A percentile compares a stretch with the other conserved stretches of the same genome.
Conservation (phyloP, 2,113 vertebrate species). For the Mesembrinibis cayennensis region DNA sequence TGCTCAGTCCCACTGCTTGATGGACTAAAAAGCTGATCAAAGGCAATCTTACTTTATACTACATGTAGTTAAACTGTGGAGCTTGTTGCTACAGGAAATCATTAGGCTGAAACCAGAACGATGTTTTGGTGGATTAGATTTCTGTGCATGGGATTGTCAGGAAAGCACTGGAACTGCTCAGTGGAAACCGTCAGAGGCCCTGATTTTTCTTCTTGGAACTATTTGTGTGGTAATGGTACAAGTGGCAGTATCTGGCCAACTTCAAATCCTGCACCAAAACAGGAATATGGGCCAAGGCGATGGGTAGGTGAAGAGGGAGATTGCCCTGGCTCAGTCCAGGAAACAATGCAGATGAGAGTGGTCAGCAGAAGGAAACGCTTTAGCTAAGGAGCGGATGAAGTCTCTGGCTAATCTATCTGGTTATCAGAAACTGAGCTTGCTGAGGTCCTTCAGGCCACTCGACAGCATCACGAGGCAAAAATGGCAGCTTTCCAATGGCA, state of each 20-base stretch:
- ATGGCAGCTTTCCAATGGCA: slow-evolving; percentile 18
- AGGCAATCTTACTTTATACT: background rate
- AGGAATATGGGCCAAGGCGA: background rate
- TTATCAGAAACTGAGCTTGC: background rate
- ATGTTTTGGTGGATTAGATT: background rate
- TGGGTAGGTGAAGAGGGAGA: background rate
- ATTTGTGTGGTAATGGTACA: background rate
- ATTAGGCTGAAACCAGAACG: background rate
- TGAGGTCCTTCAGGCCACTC: background rate
- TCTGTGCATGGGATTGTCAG: background rate
- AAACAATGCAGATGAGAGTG: background rate
- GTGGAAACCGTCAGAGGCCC: background rate
- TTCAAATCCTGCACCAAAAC: background rate
- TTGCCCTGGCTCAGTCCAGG: background rate
- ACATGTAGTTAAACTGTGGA: background rate
- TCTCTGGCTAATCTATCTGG: background rate
- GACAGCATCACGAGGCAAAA: background rate
- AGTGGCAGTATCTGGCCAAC: background rate
- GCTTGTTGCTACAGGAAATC: background rate
- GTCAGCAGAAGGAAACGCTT: background rate
- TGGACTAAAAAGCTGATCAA: background rate
- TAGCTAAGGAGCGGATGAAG: background rate
- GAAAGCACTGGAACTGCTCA: background rate
- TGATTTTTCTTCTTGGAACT: background rate
- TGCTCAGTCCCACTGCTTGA: background rate